These are phyloP conservation scores for Bedellia somnulentella DNA, from an alignment of 2,888 invertebrate genomes.

Conservation along the genomic window DNA sequence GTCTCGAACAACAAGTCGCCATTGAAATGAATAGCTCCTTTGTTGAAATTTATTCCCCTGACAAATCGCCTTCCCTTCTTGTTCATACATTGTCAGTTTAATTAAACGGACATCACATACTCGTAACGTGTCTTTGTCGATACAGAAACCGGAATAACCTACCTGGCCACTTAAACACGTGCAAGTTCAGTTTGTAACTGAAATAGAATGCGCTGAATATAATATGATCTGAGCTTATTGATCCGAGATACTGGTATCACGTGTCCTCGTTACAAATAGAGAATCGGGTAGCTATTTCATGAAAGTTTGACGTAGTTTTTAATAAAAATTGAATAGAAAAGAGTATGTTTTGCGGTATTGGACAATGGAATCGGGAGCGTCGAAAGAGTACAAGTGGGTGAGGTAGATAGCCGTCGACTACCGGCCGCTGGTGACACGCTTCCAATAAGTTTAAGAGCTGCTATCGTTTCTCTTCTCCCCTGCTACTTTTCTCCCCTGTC, in stretches of 20 bases:
- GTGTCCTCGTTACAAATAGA: too few relatives aligned
- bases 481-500: conserved; percentile 14
- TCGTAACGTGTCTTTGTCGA: too few relatives aligned
- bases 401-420: conserved; percentile 34
- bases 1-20: conserved; percentile 53
- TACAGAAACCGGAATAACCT: too few relatives aligned
- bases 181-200: conserved; percentile 26
- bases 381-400: conserved; percentile 19
- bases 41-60: conserved; percentile 56
- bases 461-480: conserved; percentile 22
- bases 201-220: conserved; percentile 37
- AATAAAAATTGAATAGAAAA: conserved; percentile 1
- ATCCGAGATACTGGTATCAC: conserved; percentile 8
- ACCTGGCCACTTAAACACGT: conserved; percentile 14
- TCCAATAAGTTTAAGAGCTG: conserved; percentile 49
- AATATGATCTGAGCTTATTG: conserved; percentile 24
- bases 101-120: conserved; percentile 54
- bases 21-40: conserved; percentile 53
- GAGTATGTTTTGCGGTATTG: conserved; percentile 11
- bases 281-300: too few relatives aligned
- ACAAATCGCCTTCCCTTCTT: conserved; percentile 52
- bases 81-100: conserved; percentile 46
- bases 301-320: background rate
- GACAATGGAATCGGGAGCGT: conserved; percentile 14
- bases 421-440: conserved; percentile 45